Evolutionary conservation across 1,140 invertebrate genomes (phyloP), one percentile per base, ranked within the genome.

Genomic region (Drosophila ironensis): DNA sequence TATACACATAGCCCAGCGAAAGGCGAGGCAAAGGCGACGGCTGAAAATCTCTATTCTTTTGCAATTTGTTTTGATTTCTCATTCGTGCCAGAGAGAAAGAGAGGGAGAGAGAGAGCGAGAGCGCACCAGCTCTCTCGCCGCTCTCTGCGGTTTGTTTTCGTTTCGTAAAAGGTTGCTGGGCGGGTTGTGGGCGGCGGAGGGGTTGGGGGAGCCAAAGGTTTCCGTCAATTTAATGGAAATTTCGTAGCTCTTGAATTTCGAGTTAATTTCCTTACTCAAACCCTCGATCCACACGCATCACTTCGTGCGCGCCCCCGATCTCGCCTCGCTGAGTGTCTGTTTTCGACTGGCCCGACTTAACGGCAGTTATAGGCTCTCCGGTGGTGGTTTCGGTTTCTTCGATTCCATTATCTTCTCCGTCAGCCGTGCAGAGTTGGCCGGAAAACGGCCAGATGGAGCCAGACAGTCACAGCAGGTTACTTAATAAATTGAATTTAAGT

Each of bases 41-140:
- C 78, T 59, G 74, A 84, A 84, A 84, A 86, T 84, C 78, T 84
- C 80, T 84, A 84, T 86, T 84, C 78, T 84, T 81, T 84, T 84
- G 80, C 78, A 84, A 84, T 84, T 84, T 84, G 78, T 84, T 84
- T 84, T 84, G 78, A 84, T 84, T 84, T 84, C 78, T 86, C 73
- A 86, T 84, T 84, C 80, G 72, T 64, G 41, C 14, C 53, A 61
- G 42, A 16, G 57, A 38, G 30, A n/a, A n/a, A n/a, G n/a, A n/a
- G n/a, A n/a, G n/a, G 20, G 20, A 22, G 20, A 22, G 20, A 22
- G 20, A 2, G 2, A 22, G 20, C 20, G 20, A 22, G 20, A 22
- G 20, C 5, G 20, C 2, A 2, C 20, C 20, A 3, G 20, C 20
- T 22, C 20, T 22, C 20, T 25, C 28, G 35, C 16, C 47, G 41